A percentile compares a stretch with the other conserved stretches of the same genome.
Evolutionary conservation across 1,140 invertebrate genomes (phyloP).

Genomic region (Pseudomyrmex pallidus): DNA sequence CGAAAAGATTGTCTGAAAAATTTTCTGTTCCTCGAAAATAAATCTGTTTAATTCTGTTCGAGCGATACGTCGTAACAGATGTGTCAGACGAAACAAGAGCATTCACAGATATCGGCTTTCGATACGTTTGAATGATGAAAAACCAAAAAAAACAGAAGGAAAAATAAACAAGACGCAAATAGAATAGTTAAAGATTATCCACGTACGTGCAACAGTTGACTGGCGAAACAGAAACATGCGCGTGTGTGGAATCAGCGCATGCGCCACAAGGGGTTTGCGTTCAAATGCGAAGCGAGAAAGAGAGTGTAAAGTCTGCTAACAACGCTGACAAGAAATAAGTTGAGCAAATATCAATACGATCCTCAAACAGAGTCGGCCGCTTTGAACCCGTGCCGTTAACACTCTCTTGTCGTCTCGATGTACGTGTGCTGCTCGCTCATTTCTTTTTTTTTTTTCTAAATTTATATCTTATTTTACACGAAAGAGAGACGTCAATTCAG

Average conservation of each 20-base stretch:
- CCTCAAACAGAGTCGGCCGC: slow-evolving; percentile 83
- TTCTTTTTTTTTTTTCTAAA: slow-evolving; percentile 35
- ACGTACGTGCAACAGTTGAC: background rate
- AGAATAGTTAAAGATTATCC: background rate
- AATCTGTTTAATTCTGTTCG: no score
- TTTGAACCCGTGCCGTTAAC: slow-evolving; percentile 81
- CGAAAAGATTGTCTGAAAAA: no score
- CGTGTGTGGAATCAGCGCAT: background rate
- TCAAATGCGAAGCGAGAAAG: slow-evolving; percentile 62
- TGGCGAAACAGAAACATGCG: slow-evolving; percentile 4
- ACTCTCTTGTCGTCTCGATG: slow-evolving; percentile 64
- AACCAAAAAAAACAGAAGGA: background rate
- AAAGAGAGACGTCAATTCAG: slow-evolving; percentile 48
- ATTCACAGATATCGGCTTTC: background rate
- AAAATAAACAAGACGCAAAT: slow-evolving; percentile 2
- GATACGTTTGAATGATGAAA: background rate
- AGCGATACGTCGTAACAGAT: no score
- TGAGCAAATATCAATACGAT: slow-evolving; percentile 83
- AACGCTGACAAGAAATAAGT: slow-evolving; percentile 84
- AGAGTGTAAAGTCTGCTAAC: slow-evolving; percentile 79
- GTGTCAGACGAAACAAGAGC: background rate
- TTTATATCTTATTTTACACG: slow-evolving; percentile 43
- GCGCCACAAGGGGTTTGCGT: slow-evolving; percentile 6
- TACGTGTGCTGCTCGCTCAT: slow-evolving; percentile 29
- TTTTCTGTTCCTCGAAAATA: no score